Percentiles rank a stretch among this genome's conserved stretches.
phyloP scores from a whole-genome alignment of 2,797 vertebrate species.

The Poeciliopsis turneri region DNA sequence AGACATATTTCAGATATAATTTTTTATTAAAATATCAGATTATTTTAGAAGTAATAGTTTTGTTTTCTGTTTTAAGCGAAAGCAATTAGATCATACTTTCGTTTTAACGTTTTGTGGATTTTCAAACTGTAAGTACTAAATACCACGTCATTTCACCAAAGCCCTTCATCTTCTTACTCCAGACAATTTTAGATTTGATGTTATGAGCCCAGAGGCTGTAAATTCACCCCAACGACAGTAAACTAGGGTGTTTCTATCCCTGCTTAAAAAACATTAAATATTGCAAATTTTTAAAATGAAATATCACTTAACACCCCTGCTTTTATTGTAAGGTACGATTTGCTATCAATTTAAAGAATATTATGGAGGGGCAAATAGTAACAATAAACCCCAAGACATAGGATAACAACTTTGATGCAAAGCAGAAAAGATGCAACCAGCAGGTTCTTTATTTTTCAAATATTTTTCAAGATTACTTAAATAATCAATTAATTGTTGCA shows the following conservation, averaged over 20 bases:
- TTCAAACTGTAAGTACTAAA: background rate
- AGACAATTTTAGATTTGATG: conserved; percentile 9
- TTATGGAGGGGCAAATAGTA: background rate
- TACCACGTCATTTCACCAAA: conserved; percentile 10
- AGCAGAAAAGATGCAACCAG: background rate
- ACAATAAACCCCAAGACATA: background rate
- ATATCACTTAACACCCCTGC: conserved; percentile 11
- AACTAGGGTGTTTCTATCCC: conserved; percentile 10
- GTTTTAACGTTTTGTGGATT: background rate
- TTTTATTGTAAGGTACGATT: conserved; percentile 16
- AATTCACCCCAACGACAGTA: conserved; percentile 1
- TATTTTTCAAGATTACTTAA: background rate
- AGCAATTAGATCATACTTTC: background rate
- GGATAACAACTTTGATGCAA: background rate
- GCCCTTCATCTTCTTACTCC: conserved; percentile 14
- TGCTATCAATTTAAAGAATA: background rate
- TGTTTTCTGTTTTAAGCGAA: background rate
- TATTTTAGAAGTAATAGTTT: background rate
- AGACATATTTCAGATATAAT: background rate
- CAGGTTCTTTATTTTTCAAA: background rate
- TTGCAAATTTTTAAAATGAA: conserved; percentile 22
- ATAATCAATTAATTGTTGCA: no score
- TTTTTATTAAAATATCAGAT: background rate
- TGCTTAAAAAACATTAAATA: conserved; percentile 10
- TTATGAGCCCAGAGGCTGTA: background rate